Evolutionary conservation across 2,797 vertebrate genomes (phyloP).

Genomic region (Urophycis tenuis): DNA sequence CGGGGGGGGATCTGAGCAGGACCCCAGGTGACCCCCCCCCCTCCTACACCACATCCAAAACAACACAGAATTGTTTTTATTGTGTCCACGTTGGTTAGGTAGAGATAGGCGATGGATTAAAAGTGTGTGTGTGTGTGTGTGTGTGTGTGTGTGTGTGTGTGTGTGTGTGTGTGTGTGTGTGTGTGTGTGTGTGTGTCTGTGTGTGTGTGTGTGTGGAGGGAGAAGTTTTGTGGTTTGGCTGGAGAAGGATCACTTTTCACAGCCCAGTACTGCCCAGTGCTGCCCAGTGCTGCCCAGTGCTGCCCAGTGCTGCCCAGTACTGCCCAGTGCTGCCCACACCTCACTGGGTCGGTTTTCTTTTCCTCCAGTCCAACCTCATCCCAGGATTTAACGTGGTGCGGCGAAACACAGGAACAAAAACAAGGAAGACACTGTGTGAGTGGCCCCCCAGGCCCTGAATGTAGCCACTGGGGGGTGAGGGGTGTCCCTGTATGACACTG

Average conservation of each 20-base stretch:
- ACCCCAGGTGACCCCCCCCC: neutral
- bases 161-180: neutral
- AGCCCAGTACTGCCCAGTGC: conserved; percentile 51
- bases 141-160: neutral
- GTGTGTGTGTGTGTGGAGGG: conserved; percentile 2
- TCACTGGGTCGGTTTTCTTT: conserved; percentile 55
- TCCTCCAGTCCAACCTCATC: conserved; percentile 60
- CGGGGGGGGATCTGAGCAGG: neutral
- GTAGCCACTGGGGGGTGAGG: conserved; percentile 58
- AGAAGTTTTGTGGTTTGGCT: conserved; percentile 45
- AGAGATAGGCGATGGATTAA: conserved; percentile 2
- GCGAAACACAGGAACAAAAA: neutral
- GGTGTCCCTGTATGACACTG: conserved; percentile 43
- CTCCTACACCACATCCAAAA: conserved; percentile 1
- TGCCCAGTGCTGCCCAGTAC: conserved; percentile 29
- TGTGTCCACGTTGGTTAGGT: neutral
- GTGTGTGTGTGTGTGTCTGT: neutral
- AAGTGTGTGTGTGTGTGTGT: neutral
- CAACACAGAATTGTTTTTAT: neutral
- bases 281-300: conserved; percentile 49
- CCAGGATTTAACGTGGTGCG: conserved; percentile 14
- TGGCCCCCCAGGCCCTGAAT: conserved; percentile 54
- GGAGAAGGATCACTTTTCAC: conserved; percentile 53
- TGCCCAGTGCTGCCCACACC: conserved; percentile 37
- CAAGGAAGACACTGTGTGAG: conserved; percentile 45